Evolutionary conservation across 2,888 invertebrate species (phyloP).

Genomic region (Frankliniella intonsa): DNA sequence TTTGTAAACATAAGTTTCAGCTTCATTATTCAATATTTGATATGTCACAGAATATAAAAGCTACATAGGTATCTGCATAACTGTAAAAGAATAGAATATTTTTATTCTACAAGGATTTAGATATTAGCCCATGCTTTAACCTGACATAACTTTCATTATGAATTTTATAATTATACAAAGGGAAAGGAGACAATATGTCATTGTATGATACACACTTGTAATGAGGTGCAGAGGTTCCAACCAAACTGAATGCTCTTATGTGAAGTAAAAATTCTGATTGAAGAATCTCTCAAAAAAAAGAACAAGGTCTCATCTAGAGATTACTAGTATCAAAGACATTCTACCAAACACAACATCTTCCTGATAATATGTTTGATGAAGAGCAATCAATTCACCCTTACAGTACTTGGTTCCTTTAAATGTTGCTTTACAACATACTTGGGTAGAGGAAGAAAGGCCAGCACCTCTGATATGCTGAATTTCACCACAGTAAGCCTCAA

Average conservation of each 20-base stretch:
- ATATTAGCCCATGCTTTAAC: background rate
- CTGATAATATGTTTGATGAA: background rate
- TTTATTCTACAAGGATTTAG: background rate
- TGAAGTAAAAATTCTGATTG: background rate
- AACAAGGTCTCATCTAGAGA: background rate
- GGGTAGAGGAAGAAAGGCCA: background rate
- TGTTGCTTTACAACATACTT: background rate
- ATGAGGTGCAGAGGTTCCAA: background rate
- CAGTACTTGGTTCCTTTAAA: background rate
- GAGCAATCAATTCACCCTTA: background rate
- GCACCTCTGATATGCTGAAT: background rate
- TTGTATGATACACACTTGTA: background rate
- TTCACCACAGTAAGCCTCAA: background rate
- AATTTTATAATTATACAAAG: background rate
- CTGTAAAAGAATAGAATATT: too few relatives aligned
- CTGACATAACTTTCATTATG: background rate
- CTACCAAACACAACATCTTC: background rate
- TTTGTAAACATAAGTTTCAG: too few relatives aligned
- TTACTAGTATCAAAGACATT: background rate
- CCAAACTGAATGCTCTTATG: background rate
- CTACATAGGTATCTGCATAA: too few relatives aligned
- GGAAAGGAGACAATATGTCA: background rate
- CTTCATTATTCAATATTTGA: too few relatives aligned
- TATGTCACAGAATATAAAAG: too few relatives aligned
- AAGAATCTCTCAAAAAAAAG: background rate